phyloP scores from a whole-genome alignment of 2,113 vertebrate species.

The Coreoperca whiteheadi region DNA sequence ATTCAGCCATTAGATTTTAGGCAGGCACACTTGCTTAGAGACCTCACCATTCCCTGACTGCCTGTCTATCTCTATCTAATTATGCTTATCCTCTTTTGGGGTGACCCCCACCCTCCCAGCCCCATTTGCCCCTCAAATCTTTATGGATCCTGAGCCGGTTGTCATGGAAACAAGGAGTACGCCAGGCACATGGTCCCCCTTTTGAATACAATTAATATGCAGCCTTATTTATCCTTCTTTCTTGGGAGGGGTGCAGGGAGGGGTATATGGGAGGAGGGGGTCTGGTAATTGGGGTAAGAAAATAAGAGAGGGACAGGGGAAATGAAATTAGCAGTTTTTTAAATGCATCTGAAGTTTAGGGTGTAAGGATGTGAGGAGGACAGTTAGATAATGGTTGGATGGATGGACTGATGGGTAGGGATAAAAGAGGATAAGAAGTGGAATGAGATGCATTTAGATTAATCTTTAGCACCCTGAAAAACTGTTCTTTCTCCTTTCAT shows the following conservation, averaged over 20 bases:
- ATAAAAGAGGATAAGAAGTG: constrained; percentile 55
- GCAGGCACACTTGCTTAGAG: constrained; percentile 56
- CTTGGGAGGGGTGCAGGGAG: constrained; percentile 53
- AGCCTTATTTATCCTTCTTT: constrained; percentile 76
- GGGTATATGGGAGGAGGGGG: not conserved
- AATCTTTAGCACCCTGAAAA: constrained; percentile 39
- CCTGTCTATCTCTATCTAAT: constrained; percentile 75
- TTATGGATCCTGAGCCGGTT: constrained; percentile 79
- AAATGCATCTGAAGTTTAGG: constrained; percentile 49
- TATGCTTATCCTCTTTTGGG: constrained; percentile 81
- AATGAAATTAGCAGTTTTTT: constrained; percentile 61
- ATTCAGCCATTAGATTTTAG: constrained; percentile 1
- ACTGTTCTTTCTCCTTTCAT: constrained; percentile 35
- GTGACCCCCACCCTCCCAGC: constrained; percentile 65
- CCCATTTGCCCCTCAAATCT: constrained; percentile 81
- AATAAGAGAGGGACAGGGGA: constrained; percentile 13
- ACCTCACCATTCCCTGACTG: constrained; percentile 60
- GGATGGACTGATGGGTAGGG: constrained; percentile 38
- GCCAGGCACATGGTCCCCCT: constrained; percentile 70
- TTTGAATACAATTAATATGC: constrained; percentile 81
- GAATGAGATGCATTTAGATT: constrained; percentile 52
- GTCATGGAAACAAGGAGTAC: constrained; percentile 84
- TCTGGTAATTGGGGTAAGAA: constrained; percentile 57
- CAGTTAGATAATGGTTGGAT: constrained; percentile 17
- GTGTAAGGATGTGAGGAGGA: constrained; percentile 41